These are phyloP conservation scores for Pseudomyrmex pallidus DNA, from an alignment of 1,140 invertebrate genomes.

Conservation along the genomic window DNA sequence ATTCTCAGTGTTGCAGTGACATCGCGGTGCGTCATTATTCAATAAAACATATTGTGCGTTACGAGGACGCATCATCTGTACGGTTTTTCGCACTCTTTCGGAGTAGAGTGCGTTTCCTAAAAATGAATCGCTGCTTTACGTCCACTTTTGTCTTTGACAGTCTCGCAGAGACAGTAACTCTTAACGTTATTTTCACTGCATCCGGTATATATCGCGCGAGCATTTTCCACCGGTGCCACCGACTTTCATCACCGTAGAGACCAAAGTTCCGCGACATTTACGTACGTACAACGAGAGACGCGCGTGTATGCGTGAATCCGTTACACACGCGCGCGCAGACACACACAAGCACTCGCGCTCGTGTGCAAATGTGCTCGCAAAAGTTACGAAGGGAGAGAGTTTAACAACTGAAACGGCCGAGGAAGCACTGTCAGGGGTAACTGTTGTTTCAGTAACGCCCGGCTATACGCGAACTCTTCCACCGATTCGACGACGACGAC, in stretches of 20 bases:
- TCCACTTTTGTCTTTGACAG: slow-evolving; percentile 29
- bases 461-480: slow-evolving; percentile 27
- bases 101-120: not conserved
- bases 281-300: slow-evolving; percentile 24
- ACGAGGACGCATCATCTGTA: not conserved
- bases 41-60: not conserved
- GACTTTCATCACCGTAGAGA: slow-evolving; percentile 53
- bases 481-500: not conserved
- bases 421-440: slow-evolving; percentile 46
- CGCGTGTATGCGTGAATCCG: no score
- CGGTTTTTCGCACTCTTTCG: not conserved
- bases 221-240: slow-evolving; percentile 29
- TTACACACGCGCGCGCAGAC: no score
- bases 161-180: slow-evolving; percentile 26
- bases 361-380: slow-evolving; percentile 35
- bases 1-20: no score
- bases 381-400: slow-evolving; percentile 56
- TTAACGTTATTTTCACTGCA: slow-evolving; percentile 48
- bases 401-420: slow-evolving; percentile 60
- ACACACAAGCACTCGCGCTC: not conserved
- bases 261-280: slow-evolving; percentile 47
- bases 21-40: not conserved
- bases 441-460: slow-evolving; percentile 55
- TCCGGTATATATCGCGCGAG: slow-evolving; percentile 19
- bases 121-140: not conserved